Conservation (phyloP, 2,797 vertebrate species). For the Channallabes apus region DNA sequence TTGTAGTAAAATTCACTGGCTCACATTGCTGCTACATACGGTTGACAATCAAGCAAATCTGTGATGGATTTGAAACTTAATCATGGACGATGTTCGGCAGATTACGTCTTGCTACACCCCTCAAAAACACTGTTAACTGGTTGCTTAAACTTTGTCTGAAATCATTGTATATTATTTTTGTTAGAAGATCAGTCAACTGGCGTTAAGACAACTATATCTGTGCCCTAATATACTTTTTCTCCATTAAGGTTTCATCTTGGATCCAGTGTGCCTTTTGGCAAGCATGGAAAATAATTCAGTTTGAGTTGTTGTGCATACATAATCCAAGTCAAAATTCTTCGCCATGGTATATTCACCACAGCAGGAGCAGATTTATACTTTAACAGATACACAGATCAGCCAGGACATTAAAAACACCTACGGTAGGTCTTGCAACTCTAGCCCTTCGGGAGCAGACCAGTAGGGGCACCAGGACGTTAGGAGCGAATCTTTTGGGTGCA, state of each 20-base stretch:
- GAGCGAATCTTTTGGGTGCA: too few species aligned
- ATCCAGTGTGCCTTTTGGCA: neutral
- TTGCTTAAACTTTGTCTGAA: neutral
- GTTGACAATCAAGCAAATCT: neutral
- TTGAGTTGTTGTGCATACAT: neutral
- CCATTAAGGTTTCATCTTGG: neutral
- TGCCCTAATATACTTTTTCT: neutral
- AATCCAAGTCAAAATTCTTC: neutral
- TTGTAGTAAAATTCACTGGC: neutral
- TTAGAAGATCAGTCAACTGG: neutral
- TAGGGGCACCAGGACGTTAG: too few species aligned
- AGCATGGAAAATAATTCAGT: neutral
- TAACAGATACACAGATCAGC: too few species aligned
- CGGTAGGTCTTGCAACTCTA: too few species aligned
- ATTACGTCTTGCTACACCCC: neutral
- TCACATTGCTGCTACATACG: slow-evolving; percentile 25
- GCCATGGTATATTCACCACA: neutral
- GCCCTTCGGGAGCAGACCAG: too few species aligned
- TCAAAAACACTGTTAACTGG: neutral
- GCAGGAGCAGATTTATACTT: neutral
- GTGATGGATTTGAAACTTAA: neutral
- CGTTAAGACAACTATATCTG: neutral
- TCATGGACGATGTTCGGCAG: neutral
- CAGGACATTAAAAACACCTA: too few species aligned
- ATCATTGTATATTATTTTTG: neutral